phyloP scores from a whole-genome alignment of 2,113 vertebrate species.

The Chionodraco myersi region DNA sequence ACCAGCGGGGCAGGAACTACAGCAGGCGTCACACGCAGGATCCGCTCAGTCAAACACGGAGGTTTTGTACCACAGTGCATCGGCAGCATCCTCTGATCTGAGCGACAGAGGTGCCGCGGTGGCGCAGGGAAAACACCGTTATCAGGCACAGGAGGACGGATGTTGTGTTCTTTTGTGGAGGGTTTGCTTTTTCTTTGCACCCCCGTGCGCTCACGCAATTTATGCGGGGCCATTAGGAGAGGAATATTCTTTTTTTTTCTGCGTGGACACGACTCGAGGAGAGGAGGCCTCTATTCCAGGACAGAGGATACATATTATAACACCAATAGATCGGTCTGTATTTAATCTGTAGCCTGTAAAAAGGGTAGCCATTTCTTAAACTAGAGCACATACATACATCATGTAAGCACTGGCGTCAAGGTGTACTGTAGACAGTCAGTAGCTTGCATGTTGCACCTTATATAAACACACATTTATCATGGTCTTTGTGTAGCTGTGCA shows the following conservation, averaged over 20 bases:
- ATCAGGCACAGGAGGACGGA: conserved; percentile 2
- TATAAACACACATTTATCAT: conserved; percentile 23
- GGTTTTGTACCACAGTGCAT: conserved; percentile 83
- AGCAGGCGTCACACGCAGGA: not conserved
- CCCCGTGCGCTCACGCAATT: conserved; percentile 1
- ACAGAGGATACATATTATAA: conserved; percentile 19
- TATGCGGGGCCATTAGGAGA: conserved; percentile 31
- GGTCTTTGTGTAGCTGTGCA: conserved; percentile 9
- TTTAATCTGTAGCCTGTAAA: conserved; percentile 24
- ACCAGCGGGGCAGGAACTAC: not conserved
- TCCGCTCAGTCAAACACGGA: conserved; percentile 3
- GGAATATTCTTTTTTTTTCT: conserved; percentile 6
- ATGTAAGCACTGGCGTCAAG: conserved; percentile 39
- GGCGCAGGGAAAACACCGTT: conserved; percentile 28
- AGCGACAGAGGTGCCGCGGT: conserved; percentile 49
- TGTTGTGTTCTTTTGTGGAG: not conserved
- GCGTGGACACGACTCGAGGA: conserved; percentile 19
- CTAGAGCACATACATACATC: conserved; percentile 35
- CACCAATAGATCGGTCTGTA: not conserved
- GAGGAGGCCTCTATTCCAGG: conserved; percentile 45
- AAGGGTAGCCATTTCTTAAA: conserved; percentile 45
- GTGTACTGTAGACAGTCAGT: conserved; percentile 7
- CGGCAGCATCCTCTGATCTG: conserved; percentile 61
- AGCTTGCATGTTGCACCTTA: conserved; percentile 56
- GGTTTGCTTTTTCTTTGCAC: no score